Evolutionary conservation across 2,888 invertebrate genomes (phyloP).

Genomic region (Thecophora atra): DNA sequence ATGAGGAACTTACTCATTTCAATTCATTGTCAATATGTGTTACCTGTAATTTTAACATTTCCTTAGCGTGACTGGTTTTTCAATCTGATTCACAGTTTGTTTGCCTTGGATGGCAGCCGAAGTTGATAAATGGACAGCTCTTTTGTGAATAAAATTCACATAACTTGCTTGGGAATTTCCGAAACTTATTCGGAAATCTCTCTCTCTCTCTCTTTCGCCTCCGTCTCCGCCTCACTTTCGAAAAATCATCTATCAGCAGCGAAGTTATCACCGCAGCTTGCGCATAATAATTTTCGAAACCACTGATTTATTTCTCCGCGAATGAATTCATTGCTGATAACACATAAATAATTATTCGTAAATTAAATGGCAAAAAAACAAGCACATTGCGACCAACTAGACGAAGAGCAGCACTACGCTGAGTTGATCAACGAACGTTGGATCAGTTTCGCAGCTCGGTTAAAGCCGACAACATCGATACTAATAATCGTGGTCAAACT

Average conservation of each 20-base stretch:
- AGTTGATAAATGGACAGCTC: not conserved
- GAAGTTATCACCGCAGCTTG: not conserved
- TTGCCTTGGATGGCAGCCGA: no score
- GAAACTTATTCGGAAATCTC: not conserved
- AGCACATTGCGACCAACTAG: constrained; percentile 38
- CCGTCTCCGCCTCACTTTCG: not conserved
- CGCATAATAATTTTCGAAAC: constrained; percentile 14
- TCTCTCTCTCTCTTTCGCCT: no score
- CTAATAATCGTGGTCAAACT: constrained; percentile 9
- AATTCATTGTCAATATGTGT: no score
- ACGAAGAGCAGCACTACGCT: not conserved
- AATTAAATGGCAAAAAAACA: constrained; percentile 12
- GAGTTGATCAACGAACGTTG: not conserved
- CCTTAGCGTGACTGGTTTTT: not conserved
- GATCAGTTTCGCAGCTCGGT: constrained; percentile 39
- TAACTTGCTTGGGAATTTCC: not conserved
- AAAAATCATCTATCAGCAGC: not conserved
- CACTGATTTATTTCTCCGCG: not conserved
- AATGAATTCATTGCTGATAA: constrained; percentile 2
- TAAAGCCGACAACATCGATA: constrained; percentile 42
- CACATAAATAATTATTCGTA: constrained; percentile 1
- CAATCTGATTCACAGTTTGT: not conserved
- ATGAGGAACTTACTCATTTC: no score
- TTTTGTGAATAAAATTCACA: not conserved
- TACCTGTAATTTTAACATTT: no score